Percentiles rank a stretch among this genome's conserved stretches.
phyloP scores from a whole-genome alignment of 1,140 invertebrate species.

The Sarcophaga bullata region DNA sequence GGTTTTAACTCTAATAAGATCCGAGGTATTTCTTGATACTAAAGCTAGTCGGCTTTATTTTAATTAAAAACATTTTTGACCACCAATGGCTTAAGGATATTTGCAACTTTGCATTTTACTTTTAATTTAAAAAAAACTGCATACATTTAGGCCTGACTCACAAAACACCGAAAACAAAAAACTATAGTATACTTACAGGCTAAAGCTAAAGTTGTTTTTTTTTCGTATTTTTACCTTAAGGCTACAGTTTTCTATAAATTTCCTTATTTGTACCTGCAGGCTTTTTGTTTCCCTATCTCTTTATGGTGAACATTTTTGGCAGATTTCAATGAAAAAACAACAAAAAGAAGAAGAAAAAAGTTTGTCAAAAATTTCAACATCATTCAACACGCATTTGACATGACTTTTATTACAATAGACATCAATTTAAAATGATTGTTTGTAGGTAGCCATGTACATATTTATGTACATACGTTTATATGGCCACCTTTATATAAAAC shows the following conservation, averaged over 20 bases:
- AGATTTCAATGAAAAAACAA: no score
- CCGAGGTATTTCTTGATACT: no score
- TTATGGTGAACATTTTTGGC: not conserved
- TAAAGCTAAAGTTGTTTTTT: not conserved
- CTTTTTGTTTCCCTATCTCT: not conserved
- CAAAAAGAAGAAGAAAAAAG: no score
- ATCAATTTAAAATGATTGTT: slow-evolving; percentile 17
- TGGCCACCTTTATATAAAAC: slow-evolving; percentile 4
- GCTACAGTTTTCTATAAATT: slow-evolving; percentile 13
- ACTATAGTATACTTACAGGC: slow-evolving; percentile 3
- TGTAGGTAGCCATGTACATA: not conserved
- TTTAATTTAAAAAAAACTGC: not conserved
- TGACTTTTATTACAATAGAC: slow-evolving; percentile 41
- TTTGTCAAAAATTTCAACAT: slow-evolving; percentile 22
- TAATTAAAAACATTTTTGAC: no score
- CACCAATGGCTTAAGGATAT: not conserved
- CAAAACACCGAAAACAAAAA: not conserved
- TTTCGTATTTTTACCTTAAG: not conserved
- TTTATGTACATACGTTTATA: not conserved
- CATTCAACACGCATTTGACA: slow-evolving; percentile 38
- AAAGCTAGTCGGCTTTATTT: no score
- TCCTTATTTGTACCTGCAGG: slow-evolving; percentile 25
- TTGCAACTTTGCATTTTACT: not conserved
- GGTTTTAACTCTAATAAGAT: no score
- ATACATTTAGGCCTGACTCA: not conserved